Evolutionary conservation across 2,113 vertebrate genomes (phyloP), one percentile per base, ranked within the genome.

Genomic region (Notothenia coriiceps): DNA sequence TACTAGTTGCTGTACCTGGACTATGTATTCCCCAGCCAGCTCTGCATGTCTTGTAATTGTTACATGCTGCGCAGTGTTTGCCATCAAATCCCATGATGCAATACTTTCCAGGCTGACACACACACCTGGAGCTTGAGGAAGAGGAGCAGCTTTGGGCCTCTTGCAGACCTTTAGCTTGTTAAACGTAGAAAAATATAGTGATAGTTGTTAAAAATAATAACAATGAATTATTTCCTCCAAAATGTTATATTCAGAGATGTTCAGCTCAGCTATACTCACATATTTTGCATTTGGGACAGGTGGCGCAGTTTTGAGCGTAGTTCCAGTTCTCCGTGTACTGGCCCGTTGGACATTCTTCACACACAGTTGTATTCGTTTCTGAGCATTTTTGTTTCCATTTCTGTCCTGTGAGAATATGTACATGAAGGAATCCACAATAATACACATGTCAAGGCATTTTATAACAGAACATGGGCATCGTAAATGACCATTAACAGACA

Each of bases 31-130:
- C 91, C 12, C 0, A 3, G 17, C 95, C 94, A 59, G n/a, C 18
- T 49, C 0, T 35, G 71, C 94, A 94, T 2, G 0, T 0, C 5
- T 0, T 84, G 71, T 93, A 89, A 5, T 0, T 43, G 0, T 0
- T 1, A 68, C 94, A 95, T 0, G 9, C n/a, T 12, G 1, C 0
- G 46, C 87, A 92, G 63, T 15, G 51, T 0, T 18, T 44, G 0
- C 6, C 0, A 0, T 61, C 0, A 52, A n/a, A 74, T 0, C 0
- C 43, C 0, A 88, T 0, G 0, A 0, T 0, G 80, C 94, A 95
- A 66, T 3, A 94, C 70, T 0, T 88, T 22, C 87, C 93, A 18
- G 86, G 20, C 49, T 35, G 47, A 74, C 95, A 95, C 6, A 2
- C 11, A 84, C 95, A 95, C 54, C 2, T 77, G 12, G 93, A 9